A percentile compares a stretch with the other conserved stretches of the same genome.
These are phyloP conservation scores for Oplegnathus fasciatus DNA, from an alignment of 2,113 vertebrate genomes.

Conservation along the genomic window DNA sequence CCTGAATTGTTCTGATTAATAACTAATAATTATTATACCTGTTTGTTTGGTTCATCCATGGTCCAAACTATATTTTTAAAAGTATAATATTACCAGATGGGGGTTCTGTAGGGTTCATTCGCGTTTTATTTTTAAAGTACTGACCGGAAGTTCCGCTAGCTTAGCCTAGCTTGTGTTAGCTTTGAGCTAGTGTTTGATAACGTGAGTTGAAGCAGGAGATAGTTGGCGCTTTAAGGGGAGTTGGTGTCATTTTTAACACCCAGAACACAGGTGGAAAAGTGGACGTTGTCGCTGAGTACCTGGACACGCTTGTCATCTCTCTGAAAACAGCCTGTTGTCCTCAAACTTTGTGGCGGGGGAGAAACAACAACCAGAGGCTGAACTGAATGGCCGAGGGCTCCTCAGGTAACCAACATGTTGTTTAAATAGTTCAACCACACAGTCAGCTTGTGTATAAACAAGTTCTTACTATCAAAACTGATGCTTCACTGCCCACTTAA, in stretches of 20 bases:
- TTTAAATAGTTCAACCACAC: background rate
- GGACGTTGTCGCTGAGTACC: too few species aligned
- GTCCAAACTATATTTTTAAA: background rate
- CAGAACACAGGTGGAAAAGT: background rate
- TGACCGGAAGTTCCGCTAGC: slow-evolving; percentile 38
- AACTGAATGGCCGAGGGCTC: slow-evolving; percentile 79
- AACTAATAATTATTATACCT: background rate
- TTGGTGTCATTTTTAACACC: background rate
- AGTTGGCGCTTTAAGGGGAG: background rate
- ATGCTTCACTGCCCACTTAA: rapidly evolving
- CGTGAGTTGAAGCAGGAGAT: background rate
- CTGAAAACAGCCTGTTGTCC: background rate
- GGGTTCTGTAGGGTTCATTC: background rate
- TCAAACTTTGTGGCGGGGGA: slow-evolving; percentile 23
- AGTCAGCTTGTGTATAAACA: background rate
- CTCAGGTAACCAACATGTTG: slow-evolving; percentile 63
- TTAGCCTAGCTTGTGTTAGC: slow-evolving; percentile 29
- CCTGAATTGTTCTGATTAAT: background rate
- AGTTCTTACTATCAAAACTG: background rate
- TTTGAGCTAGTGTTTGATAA: slow-evolving; percentile 18
- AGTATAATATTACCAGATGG: background rate
- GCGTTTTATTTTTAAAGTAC: slow-evolving; percentile 52
- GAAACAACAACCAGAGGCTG: slow-evolving; percentile 5
- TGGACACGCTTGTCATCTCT: slow-evolving; percentile 28
- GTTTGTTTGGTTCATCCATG: background rate